These are phyloP conservation scores for Ahaetulla prasina DNA, from an alignment of 2,113 vertebrate genomes.

Conservation along the genomic window DNA sequence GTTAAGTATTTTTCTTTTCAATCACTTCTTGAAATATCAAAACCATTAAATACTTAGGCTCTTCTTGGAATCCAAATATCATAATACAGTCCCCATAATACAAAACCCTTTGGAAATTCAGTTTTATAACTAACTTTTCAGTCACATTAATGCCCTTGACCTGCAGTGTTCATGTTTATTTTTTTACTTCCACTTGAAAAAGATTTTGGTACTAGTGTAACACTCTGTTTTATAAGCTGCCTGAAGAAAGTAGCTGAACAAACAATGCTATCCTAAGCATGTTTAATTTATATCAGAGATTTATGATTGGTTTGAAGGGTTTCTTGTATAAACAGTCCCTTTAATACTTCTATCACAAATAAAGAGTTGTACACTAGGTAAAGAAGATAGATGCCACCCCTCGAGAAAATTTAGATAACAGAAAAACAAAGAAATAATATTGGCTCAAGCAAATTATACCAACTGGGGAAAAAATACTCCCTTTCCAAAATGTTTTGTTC, in stretches of 20 bases:
- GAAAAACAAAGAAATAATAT: neutral
- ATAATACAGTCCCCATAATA: neutral
- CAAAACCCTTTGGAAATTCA: neutral
- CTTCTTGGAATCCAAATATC: neutral
- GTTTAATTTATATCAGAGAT: neutral
- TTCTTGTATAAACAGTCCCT: neutral
- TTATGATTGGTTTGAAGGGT: neutral
- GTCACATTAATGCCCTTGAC: neutral
- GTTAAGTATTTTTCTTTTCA: slow-evolving; percentile 26
- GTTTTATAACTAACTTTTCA: neutral
- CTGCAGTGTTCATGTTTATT: neutral
- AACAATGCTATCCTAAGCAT: neutral
- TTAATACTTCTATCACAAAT: neutral
- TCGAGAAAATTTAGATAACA: neutral
- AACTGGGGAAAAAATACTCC: neutral
- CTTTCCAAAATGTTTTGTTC: neutral
- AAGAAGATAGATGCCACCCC: neutral
- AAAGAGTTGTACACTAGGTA: neutral
- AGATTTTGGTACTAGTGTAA: neutral
- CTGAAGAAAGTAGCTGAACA: neutral
- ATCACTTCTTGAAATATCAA: neutral
- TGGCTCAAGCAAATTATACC: neutral
- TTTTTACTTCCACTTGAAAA: neutral
- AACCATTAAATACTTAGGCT: neutral
- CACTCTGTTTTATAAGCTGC: neutral